Percentiles rank a stretch among this genome's conserved stretches.
Evolutionary conservation across 2,113 vertebrate species (phyloP).

Genomic region (Mustela lutreola): DNA sequence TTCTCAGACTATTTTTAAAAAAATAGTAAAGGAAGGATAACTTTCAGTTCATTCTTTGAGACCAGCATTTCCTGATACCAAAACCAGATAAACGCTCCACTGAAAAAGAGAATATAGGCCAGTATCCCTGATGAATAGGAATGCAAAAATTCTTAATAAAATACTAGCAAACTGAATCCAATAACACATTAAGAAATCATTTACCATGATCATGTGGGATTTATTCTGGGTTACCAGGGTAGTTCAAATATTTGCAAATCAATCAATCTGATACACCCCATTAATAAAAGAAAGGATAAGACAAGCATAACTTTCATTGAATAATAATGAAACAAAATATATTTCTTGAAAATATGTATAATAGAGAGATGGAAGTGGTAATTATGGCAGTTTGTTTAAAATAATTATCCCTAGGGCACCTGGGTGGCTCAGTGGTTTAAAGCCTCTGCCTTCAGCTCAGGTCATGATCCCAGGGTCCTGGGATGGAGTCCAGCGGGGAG

Average conservation of each 20-base stretch:
- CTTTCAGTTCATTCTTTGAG: no score
- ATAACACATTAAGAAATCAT: background rate
- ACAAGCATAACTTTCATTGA: background rate
- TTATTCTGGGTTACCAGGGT: background rate
- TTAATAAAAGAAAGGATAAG: background rate
- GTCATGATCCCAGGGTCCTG: no score
- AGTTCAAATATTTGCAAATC: background rate
- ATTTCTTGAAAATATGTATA: constrained; percentile 19
- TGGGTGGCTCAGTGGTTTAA: no score
- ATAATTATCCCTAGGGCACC: background rate
- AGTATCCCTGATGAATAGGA: background rate
- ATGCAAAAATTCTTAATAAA: background rate
- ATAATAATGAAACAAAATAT: background rate
- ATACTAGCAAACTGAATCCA: background rate
- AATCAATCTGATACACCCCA: background rate
- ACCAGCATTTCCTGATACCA: no score
- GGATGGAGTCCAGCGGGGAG: no score
- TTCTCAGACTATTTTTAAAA: no score
- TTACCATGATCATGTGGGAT: background rate
- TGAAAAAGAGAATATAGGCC: background rate
- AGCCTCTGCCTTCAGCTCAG: no score
- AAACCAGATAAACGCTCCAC: background rate
- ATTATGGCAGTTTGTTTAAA: background rate
- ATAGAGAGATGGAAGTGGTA: background rate
- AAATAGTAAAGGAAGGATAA: no score